These are phyloP conservation scores for Mugil cephalus DNA, from an alignment of 2,113 vertebrate genomes.

Conservation along the genomic window DNA sequence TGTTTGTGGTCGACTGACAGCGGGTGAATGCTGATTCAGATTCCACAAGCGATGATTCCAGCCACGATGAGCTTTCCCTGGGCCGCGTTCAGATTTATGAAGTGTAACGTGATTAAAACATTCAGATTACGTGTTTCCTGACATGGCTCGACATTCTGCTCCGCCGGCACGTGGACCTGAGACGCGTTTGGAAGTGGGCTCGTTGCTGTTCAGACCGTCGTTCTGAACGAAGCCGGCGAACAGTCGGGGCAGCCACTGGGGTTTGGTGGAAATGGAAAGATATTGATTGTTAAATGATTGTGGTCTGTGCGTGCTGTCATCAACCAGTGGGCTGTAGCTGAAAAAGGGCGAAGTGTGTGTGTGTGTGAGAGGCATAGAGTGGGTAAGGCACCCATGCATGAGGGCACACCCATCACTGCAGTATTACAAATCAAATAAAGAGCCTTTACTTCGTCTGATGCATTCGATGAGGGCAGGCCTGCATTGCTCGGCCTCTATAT, in stretches of 20 bases:
- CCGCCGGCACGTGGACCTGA: neutral
- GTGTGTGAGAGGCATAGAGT: neutral
- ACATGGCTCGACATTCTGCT: constrained; percentile 14
- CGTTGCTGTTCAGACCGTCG: neutral
- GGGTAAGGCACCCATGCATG: constrained; percentile 28
- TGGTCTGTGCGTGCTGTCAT: constrained; percentile 21
- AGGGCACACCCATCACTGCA: constrained; percentile 46
- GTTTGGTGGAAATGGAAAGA: constrained; percentile 42
- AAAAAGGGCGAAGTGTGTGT: constrained; percentile 17
- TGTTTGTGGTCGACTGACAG: constrained; percentile 35
- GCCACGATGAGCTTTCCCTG: neutral
- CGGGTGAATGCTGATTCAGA: neutral
- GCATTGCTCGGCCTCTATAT: neutral
- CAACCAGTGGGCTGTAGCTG: constrained; percentile 5
- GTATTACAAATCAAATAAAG: constrained; percentile 49
- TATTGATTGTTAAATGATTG: constrained; percentile 57
- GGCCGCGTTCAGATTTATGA: constrained; percentile 39
- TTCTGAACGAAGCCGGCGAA: neutral
- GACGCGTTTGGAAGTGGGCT: neutral
- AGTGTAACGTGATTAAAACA: constrained; percentile 21
- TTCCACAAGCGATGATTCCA: constrained; percentile 31
- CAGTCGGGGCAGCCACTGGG: constrained; percentile 18
- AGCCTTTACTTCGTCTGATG: constrained; percentile 4
- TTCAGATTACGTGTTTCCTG: constrained; percentile 22
- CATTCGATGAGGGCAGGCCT: neutral